Evolutionary conservation across 23 tunicate genomes (phyloP).

Genomic region (Aplidium turbinatum): DNA sequence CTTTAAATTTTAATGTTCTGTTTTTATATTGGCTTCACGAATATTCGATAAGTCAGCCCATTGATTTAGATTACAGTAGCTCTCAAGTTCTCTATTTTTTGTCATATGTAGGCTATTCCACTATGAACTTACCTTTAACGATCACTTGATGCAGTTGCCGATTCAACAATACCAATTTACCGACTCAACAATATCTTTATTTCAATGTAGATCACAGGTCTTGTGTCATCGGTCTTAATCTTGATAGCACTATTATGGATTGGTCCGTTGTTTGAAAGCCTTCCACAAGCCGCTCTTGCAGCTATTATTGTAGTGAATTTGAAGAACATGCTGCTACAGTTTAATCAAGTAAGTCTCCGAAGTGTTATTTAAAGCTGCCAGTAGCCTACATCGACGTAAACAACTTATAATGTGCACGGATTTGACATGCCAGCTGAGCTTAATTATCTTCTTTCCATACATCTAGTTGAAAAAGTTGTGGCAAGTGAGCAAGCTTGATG

Average conservation of each 20-base stretch:
- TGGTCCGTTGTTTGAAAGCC: conserved; percentile 77
- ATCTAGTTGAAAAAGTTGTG: conserved; percentile 51
- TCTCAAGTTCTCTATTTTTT: too few species aligned
- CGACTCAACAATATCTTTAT: background rate
- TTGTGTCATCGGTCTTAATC: conserved; percentile 57
- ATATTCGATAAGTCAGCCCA: too few species aligned
- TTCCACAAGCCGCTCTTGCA: conserved; percentile 89
- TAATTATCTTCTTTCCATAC: conserved; percentile 3
- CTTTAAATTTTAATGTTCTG: too few species aligned
- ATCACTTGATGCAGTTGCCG: background rate
- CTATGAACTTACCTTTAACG: too few species aligned
- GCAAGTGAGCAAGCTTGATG: conserved; percentile 75
- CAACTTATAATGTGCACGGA: too few species aligned
- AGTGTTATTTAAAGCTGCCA: too few species aligned
- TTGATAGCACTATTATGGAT: conserved; percentile 75
- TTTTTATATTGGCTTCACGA: too few species aligned
- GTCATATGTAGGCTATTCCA: too few species aligned
- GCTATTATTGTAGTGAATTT: conserved; percentile 85
- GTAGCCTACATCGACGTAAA: too few species aligned
- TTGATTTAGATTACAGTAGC: too few species aligned
- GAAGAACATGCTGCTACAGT: conserved; percentile 71
- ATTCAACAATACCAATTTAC: too few species aligned
- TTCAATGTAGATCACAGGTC: conserved; percentile 59
- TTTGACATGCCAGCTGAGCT: background rate
- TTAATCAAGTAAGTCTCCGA: conserved; percentile 26